A percentile compares a stretch with the other conserved stretches of the same genome.
These are phyloP conservation scores for Homarus gammarus DNA, from an alignment of 2,888 invertebrate species.

Conservation along the genomic window DNA sequence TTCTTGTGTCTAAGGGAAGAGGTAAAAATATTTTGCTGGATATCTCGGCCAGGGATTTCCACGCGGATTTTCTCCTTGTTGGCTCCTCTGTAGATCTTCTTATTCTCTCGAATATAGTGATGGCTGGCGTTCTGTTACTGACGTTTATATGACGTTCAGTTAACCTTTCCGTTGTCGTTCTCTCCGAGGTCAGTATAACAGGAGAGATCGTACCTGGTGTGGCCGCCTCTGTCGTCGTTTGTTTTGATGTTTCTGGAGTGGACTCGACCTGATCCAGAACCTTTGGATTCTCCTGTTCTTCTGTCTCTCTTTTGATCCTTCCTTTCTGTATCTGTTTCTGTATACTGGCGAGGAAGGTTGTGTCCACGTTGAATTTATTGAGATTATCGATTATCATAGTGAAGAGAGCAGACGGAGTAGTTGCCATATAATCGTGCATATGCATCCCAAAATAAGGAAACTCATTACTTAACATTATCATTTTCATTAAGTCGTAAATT, in stretches of 20 bases:
- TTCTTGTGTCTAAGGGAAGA: constrained; percentile 51
- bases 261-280: too few relatives aligned
- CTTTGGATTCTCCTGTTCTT: constrained; percentile 11
- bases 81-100: constrained; percentile 41
- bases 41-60: constrained; percentile 49
- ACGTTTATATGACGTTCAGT: neutral
- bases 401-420: constrained; percentile 70
- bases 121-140: neutral
- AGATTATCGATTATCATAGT: constrained; percentile 67
- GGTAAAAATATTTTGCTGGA: constrained; percentile 63
- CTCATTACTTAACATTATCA: constrained; percentile 63
- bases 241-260: neutral
- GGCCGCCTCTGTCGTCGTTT: neutral
- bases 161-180: neutral
- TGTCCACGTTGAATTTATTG: constrained; percentile 69
- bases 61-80: constrained; percentile 12
- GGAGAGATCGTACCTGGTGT: neutral
- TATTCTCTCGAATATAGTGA: constrained; percentile 11
- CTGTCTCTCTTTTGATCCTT: constrained; percentile 24
- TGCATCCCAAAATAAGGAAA: constrained; percentile 69
- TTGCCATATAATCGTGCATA: constrained; percentile 70
- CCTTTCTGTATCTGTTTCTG: constrained; percentile 62
- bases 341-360: constrained; percentile 64
- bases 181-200: neutral
- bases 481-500: constrained; percentile 72